Evolutionary conservation across 2,888 invertebrate genomes (phyloP).

Genomic region (Amiota minor): DNA sequence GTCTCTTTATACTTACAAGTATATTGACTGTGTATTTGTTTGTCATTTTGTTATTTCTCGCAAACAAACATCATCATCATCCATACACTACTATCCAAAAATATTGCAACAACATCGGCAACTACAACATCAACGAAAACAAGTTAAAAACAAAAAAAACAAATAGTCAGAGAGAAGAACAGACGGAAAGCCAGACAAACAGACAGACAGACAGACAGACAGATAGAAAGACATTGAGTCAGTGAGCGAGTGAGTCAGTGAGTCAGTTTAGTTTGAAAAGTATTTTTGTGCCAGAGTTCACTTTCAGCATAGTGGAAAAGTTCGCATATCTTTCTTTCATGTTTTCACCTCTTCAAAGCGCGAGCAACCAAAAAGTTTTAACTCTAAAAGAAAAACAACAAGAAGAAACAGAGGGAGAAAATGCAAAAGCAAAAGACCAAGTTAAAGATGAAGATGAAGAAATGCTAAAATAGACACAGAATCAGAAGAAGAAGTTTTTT

Average conservation of each 20-base stretch:
- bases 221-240: neutral
- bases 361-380: no score
- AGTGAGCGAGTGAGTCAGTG: no score
- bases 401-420: no score
- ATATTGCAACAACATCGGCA: conserved; percentile 23
- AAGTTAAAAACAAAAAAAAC: conserved; percentile 11
- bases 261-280: neutral
- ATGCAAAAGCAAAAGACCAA: no score
- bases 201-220: neutral
- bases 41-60: conserved; percentile 36
- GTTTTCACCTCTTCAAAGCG: conserved; percentile 22
- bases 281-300: conserved; percentile 22
- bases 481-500: no score
- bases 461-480: no score
- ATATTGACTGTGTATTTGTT: neutral
- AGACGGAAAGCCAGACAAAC: neutral
- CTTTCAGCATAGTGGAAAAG: conserved; percentile 10
- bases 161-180: neutral
- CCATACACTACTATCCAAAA: conserved; percentile 25
- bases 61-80: conserved; percentile 24
- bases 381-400: no score
- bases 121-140: neutral
- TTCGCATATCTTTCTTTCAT: conserved; percentile 23
- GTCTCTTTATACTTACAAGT: conserved; percentile 6
- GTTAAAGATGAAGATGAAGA: no score